phyloP scores from a whole-genome alignment of 2,113 vertebrate species.

The Upupa epops region DNA sequence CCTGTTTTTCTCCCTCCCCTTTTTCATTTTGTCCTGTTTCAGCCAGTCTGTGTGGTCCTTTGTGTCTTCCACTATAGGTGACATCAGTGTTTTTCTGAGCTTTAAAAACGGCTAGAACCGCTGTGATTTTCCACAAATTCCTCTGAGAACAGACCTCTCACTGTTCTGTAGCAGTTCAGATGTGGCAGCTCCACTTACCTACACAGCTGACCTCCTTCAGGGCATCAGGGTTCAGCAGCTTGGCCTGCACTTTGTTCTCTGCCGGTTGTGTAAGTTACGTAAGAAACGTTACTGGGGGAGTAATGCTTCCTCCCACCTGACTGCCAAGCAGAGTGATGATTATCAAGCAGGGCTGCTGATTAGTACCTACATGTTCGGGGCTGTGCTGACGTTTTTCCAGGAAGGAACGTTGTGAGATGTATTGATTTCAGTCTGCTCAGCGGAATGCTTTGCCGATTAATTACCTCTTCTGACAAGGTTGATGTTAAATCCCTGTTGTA shows the following conservation, averaged over 20 bases:
- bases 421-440: slow-evolving; percentile 21
- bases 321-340: not conserved
- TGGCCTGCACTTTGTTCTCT: not conserved
- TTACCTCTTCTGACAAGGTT: not conserved
- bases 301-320: not conserved
- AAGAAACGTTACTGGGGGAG: not conserved
- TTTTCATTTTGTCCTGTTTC: not conserved
- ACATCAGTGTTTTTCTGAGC: not conserved
- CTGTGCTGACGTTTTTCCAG: not conserved
- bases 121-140: not conserved
- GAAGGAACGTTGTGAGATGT: not conserved
- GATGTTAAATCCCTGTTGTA: not conserved
- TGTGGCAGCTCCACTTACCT: not conserved
- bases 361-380: not conserved
- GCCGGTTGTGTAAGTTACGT: not conserved
- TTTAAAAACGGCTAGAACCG: not conserved
- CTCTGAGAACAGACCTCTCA: not conserved
- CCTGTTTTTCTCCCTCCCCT: not conserved
- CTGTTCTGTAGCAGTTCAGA: not conserved
- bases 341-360: not conserved
- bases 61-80: not conserved
- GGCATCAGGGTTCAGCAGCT: not conserved
- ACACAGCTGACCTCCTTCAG: not conserved
- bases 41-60: not conserved
- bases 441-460: not conserved